Evolutionary conservation across 2,797 vertebrate genomes (phyloP), one percentile per base, ranked within the genome.

Genomic region (Spinibarbus caldwelli): DNA sequence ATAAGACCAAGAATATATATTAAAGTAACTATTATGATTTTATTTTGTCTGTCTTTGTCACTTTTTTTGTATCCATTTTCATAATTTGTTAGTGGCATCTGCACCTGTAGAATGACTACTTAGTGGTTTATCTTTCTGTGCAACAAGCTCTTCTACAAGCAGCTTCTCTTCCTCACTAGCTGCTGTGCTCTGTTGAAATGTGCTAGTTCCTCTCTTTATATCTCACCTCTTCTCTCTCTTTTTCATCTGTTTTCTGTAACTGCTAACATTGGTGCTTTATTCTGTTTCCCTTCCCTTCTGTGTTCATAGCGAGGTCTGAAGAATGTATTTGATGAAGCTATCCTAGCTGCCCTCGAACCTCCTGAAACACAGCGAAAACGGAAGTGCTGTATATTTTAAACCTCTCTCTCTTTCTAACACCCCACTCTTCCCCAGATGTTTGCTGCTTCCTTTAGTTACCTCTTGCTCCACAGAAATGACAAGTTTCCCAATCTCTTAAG

Each of bases 321-420:
- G 98, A 99, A 99, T 98, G 98, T 99, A 94, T 99, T 99, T 98
- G 98, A 99, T 95, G 98, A 99, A 97, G 98, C 98, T 96, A 99
- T 99, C 97, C 97, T 99, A 96, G 98, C 98, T 93, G 98, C 98
- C 94, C 98, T 99, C 91, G 98, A 99, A 95, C 98, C 98, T 86
- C 97, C 98, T 85, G 97, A 99, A 97, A 98, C 96, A 92, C 97
- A 99, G 95, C 96, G 97, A 97, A 97, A 98, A 95, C 96, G 97
- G 96, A 99, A 98, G 95, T 99, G 98, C 96, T 99, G 97, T 97
- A 96, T 99, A 97, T 98, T 99, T 95, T 99, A 97, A 98, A 91
- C 92, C 91, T 93, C 91, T 86, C n/a, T n/a, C 92, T 92, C 84
- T 83, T 88, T 88, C 95, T 91, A 87, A 94, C 91, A 21, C 68